These are phyloP conservation scores for Pelodiscus sinensis DNA, from an alignment of 2,113 vertebrate genomes.

Conservation along the genomic window DNA sequence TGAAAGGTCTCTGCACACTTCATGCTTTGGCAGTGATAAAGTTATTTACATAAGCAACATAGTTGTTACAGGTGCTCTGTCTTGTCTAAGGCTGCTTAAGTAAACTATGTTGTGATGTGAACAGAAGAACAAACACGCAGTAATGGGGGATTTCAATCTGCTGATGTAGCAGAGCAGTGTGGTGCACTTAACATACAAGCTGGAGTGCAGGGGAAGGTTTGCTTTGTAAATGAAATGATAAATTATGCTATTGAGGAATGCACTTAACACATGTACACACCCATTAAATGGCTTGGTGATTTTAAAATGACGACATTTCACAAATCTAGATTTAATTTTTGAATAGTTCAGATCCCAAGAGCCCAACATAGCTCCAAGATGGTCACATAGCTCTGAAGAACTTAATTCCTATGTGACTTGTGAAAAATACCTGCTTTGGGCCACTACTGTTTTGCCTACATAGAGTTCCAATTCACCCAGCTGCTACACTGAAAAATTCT, in stretches of 20 bases:
- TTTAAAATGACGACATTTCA: background rate
- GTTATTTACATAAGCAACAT: background rate
- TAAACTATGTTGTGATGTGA: background rate
- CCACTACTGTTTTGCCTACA: background rate
- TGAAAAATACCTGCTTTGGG: background rate
- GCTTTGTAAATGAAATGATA: background rate
- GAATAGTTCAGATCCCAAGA: background rate
- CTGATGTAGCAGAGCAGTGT: background rate
- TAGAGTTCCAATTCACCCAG: background rate
- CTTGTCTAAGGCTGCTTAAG: rapidly evolving
- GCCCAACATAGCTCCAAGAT: background rate
- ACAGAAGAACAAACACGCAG: background rate
- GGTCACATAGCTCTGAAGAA: background rate
- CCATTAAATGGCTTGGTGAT: background rate
- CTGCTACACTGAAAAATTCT: background rate
- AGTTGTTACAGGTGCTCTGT: background rate
- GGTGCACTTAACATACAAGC: background rate
- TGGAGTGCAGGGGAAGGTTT: background rate
- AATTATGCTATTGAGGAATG: background rate
- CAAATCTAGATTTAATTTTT: background rate
- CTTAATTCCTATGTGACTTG: background rate
- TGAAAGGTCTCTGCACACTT: background rate
- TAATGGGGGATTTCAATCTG: background rate
- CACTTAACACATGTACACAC: background rate
- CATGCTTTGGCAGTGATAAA: too few relatives aligned